Conservation (phyloP, 2,888 invertebrate species). For the Hartigia nigra region DNA sequence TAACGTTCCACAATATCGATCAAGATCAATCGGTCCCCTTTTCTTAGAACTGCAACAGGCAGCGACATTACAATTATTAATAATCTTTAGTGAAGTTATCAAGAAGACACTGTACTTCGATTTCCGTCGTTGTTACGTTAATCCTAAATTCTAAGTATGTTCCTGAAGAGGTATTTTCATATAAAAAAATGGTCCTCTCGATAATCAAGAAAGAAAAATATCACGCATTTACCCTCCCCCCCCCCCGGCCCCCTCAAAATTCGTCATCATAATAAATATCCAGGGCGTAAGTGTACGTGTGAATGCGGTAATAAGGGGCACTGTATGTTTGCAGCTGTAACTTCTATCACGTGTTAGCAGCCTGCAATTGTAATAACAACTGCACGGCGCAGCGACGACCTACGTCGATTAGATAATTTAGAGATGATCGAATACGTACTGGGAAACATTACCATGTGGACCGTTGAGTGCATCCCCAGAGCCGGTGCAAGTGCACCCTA, state of each 20-base stretch:
- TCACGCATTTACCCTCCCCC: not conserved
- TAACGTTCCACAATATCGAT: not conserved
- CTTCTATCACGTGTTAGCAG: not conserved
- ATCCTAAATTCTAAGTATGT: too few relatives aligned
- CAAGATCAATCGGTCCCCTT: not conserved
- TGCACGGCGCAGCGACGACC: not conserved
- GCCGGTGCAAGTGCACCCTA: not conserved
- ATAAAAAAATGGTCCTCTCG: too few relatives aligned
- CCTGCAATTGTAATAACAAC: not conserved
- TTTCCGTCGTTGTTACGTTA: not conserved
- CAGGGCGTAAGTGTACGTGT: not conserved
- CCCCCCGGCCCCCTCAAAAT: not conserved
- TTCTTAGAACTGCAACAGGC: not conserved
- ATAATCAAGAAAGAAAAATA: not conserved
- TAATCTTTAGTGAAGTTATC: not conserved
- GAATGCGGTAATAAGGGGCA: not conserved
- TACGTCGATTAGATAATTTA: not conserved
- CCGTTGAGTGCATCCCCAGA: not conserved
- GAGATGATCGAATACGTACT: not conserved
- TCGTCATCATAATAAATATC: not conserved
- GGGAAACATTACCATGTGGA: not conserved
- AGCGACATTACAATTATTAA: not conserved
- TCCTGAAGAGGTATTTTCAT: not conserved
- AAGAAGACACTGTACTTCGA: not conserved
- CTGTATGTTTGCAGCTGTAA: not conserved